Conservation (phyloP, 1,140 invertebrate species). For the Trypoxylus dichotomus region DNA sequence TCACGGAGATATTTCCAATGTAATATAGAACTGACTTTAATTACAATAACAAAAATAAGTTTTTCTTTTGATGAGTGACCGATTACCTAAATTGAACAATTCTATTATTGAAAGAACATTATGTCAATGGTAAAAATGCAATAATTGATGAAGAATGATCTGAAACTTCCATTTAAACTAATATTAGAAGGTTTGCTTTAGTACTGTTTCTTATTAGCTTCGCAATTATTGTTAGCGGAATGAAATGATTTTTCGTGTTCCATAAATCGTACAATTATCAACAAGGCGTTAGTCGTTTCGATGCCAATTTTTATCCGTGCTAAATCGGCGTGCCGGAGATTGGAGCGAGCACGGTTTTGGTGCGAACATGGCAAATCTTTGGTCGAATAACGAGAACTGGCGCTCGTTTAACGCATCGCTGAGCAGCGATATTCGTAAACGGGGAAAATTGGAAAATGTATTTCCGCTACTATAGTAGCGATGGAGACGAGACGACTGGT, state of each 20-base stretch:
- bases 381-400: neutral
- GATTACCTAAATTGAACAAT: too few species aligned
- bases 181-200: too few species aligned
- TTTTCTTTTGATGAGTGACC: too few species aligned
- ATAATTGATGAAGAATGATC: too few species aligned
- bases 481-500: neutral
- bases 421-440: neutral
- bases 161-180: too few species aligned
- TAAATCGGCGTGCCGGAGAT: neutral
- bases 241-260: neutral
- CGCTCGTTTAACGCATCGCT: neutral
- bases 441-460: constrained; percentile 2
- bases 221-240: neutral
- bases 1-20: too few species aligned
- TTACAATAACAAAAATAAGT: too few species aligned
- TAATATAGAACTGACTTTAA: too few species aligned
- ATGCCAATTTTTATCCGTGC: neutral
- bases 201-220: neutral
- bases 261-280: neutral
- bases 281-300: neutral
- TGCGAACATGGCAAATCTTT: neutral
- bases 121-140: too few species aligned
- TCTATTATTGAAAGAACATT: too few species aligned
- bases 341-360: neutral
- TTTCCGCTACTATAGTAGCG: neutral